Conservation (phyloP, 2,888 invertebrate species). For the Trichopria drosophilae region DNA sequence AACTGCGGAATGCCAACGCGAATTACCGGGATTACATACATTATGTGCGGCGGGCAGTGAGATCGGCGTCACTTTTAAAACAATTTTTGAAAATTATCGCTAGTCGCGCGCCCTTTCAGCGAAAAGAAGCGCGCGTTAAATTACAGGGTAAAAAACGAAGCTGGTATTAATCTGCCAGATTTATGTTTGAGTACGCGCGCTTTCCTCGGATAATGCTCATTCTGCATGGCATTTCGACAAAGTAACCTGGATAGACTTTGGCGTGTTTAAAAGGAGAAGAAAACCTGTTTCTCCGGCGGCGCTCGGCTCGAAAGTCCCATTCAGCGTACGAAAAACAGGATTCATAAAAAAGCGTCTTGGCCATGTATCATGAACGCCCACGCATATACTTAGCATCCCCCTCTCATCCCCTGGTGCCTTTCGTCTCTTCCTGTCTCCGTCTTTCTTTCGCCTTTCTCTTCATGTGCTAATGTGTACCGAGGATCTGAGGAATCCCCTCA, state of each 20-base stretch:
- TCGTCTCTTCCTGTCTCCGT: conserved; percentile 13
- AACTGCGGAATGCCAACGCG: no score
- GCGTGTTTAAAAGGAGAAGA: conserved; percentile 7
- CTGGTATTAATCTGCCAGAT: no score
- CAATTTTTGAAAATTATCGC: no score
- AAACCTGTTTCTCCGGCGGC: conserved; percentile 23
- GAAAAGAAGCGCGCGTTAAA: no score
- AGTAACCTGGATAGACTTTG: conserved; percentile 3
- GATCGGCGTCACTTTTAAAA: no score
- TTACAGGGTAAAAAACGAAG: no score
- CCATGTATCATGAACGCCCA: conserved; percentile 49
- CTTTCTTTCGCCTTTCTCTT: conserved; percentile 16
- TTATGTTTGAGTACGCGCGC: no score
- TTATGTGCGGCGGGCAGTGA: no score
- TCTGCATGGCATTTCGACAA: conserved; percentile 16
- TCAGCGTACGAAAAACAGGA: conserved; percentile 42
- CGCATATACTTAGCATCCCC: conserved; percentile 36
- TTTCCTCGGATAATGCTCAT: no score
- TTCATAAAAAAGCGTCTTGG: conserved; percentile 45
- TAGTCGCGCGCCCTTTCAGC: no score
- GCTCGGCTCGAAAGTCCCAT: conserved; percentile 34
- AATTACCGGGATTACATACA: no score
- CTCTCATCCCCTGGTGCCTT: conserved; percentile 2
- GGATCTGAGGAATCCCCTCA: conserved; percentile 30
- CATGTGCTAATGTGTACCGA: conserved; percentile 21